Base-by-base conservation (phyloP, 2,113 vertebrate species). In the Abramis brama region DNA sequence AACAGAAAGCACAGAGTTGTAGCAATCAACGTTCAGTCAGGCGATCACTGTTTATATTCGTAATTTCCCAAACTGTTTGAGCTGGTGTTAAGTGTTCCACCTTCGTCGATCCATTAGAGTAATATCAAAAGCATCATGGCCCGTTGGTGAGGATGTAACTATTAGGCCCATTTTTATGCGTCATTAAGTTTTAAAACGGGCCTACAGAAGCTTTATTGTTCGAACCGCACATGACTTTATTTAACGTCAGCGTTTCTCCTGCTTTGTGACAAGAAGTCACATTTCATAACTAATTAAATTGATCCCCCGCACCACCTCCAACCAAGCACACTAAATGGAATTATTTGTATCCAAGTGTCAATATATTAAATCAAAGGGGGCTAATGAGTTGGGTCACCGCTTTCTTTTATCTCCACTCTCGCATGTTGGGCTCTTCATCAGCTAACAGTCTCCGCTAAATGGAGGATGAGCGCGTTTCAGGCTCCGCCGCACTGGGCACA, bases 211-310 rank as follows among this genome's bases (percentile, higher is more conserved):
- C 96, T 98, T 98, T 97, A 98, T 97, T 99, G 97, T 99, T 97
- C 94, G 94, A 97, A 97, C 94, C 95, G 95, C 94, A 71, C 92
- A 95, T 91, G 94, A 98, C 96, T 97, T 98, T 97, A 96, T 97
- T 97, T 97, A 97, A 97, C 94, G 96, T 99, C 97, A 99, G 97
- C 97, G 94, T 96, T 99, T 99, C 95, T 96, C 96, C 95, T 96
- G 95, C 96, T 95, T 96, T 94, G 95, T 97, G 96, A 98, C 97
- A 97, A 95, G 95, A 94, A 97, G 96, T 97, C 96, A 96, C 96
- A 98, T 98, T 98, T 98, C 97, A 98, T 97, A 98, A 97, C 96
- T 98, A 99, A 99, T 99, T 98, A 97, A 99, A 99, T 98, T 98
- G 97, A 99, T 97, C 96, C 95, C 95, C 94, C 91, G 85, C 84